These are phyloP conservation scores for Eristalis tenax DNA, from an alignment of 2,888 invertebrate genomes.

Conservation along the genomic window DNA sequence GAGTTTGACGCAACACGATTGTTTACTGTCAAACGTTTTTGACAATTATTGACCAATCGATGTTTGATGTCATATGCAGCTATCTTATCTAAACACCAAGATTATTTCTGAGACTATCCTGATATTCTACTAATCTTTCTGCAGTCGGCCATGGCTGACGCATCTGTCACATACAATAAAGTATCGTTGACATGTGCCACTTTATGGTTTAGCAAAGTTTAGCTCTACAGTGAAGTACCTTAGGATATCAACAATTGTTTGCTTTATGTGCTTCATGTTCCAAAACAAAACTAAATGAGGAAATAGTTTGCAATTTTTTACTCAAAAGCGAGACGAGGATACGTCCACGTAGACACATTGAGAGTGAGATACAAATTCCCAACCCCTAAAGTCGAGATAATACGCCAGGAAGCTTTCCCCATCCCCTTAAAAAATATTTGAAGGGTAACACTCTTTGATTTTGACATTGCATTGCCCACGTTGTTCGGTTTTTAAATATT, in stretches of 20 bases:
- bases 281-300: neutral
- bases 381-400: neutral
- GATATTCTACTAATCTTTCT: neutral
- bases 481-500: too few relatives aligned
- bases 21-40: too few relatives aligned
- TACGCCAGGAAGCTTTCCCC: neutral
- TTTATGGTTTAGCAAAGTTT: neutral
- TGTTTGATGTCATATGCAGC: too few relatives aligned
- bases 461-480: neutral
- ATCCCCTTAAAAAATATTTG: neutral
- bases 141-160: too few relatives aligned
- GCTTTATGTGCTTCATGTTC: neutral
- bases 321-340: conserved; percentile 6
- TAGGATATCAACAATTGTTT: neutral
- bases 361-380: neutral
- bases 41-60: too few relatives aligned
- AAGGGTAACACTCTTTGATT: neutral
- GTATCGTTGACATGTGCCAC: neutral
- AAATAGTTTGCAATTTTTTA: conserved; percentile 7
- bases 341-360: neutral
- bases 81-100: too few relatives aligned
- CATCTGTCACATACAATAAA: neutral
- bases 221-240: neutral
- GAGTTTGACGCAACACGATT: too few relatives aligned
- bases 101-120: neutral